These are phyloP conservation scores for Eufriesea mexicana DNA, from an alignment of 1,140 invertebrate species.

Conservation along the genomic window DNA sequence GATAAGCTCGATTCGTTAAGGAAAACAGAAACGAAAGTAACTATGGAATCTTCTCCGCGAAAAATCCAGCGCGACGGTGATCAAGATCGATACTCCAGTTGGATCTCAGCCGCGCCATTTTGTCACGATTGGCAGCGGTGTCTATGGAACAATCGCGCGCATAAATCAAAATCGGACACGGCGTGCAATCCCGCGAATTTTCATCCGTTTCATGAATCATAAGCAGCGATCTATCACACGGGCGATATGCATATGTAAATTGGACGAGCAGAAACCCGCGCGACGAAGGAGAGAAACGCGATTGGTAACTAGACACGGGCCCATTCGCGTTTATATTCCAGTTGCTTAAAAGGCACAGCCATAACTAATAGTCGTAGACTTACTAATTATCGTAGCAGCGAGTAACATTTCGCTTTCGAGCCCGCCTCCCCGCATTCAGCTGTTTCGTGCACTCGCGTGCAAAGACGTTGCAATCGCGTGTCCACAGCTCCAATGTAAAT, in stretches of 20 bases:
- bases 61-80: neutral
- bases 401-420: conserved; percentile 65
- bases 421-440: conserved; percentile 18
- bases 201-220: neutral
- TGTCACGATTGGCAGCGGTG: no score
- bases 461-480: conserved; percentile 39
- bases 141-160: neutral
- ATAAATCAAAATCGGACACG: neutral
- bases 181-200: neutral
- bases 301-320: neutral
- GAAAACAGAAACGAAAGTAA: neutral
- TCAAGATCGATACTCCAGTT: neutral
- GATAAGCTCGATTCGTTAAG: neutral
- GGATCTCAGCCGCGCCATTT: neutral
- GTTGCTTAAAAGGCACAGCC: conserved; percentile 15
- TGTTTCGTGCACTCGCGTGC: conserved; percentile 20
- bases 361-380: conserved; percentile 54
- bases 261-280: no score
- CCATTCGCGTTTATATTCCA: conserved; percentile 12
- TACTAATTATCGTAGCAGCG: conserved; percentile 47
- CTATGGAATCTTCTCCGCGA: neutral
- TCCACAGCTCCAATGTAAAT: conserved; percentile 33
- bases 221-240: neutral
- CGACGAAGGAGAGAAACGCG: neutral
- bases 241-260: no score